Evolutionary conservation across 2,888 invertebrate species (phyloP), one percentile per base, ranked within the genome.

Genomic region (Ecliptopera silaceata): DNA sequence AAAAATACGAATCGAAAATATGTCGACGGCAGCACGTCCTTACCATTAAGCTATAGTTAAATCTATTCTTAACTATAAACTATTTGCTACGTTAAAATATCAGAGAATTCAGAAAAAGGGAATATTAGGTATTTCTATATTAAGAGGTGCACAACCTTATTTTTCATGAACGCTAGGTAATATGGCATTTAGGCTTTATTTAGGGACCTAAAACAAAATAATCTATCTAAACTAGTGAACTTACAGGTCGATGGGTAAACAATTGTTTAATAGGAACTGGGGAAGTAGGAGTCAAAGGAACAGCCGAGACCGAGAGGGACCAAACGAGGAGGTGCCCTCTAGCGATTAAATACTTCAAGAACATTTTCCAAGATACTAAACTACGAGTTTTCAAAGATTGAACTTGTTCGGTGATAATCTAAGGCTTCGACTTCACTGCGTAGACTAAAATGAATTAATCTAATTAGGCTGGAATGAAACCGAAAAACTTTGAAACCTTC

Each of bases 1-100:
- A 89, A 90, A 91, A 90, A 91, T 88, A 90, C 90, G 88, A 90
- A 89, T 91, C 87, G 88, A 90, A 90, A 91, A 89, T 90, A 89
- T 88, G 76, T 86, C 77, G 87, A 90, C 90, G 85, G 84, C 85
- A 77, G 86, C 86, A 75, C 78, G 85, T 82, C 88, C 86, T 88
- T 86, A 87, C 79, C 74, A 75, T 83, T 87, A 91, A 89, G 88
- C 91, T 91, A 90, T 83, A 68, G 80, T 86, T 86, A 63, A 88
- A 72, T 83, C 85, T 88, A 88, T 79, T 74, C 88, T 89, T 90
- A 88, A 71, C 83, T 86, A 86, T 82, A 79, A 46, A 82, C 87
- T 86, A 86, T 70, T 63, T 71, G 74, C 91, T 90, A 90, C 88
- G 55, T 86, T 90, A 90, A 91, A 91, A 90, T 90, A 88, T 91